Conservation (phyloP, 2,888 invertebrate genomes). For the Leptinotarsa rubiginosa region DNA sequence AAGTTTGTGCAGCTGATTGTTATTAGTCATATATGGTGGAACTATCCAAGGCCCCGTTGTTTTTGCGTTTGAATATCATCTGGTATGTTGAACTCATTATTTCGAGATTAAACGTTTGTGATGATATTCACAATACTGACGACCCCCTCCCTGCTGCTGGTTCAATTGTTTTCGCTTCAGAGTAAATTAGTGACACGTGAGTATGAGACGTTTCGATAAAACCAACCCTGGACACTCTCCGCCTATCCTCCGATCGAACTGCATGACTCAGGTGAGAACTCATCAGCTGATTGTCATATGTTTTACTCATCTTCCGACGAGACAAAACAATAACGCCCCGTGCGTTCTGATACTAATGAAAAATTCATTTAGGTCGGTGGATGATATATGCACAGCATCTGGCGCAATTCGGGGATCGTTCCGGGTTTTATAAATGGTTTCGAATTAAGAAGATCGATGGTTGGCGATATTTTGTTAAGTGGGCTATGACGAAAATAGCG, state of each 20-base stretch:
- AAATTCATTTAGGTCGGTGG: conserved; percentile 45
- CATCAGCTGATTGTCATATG: conserved; percentile 52
- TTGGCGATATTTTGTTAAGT: conserved; percentile 40
- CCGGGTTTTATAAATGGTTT: conserved; percentile 46
- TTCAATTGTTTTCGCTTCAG: conserved; percentile 5
- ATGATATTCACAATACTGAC: not conserved
- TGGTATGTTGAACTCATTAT: too few relatives aligned
- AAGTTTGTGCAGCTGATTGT: too few relatives aligned
- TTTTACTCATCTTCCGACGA: conserved; percentile 39
- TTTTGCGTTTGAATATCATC: too few relatives aligned
- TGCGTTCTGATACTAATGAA: conserved; percentile 51
- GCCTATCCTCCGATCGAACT: not conserved
- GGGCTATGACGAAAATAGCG: conserved; percentile 29
- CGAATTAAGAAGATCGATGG: conserved; percentile 48
- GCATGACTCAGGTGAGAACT: conserved; percentile 52
- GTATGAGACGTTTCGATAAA: conserved; percentile 9
- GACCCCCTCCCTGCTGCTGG: not conserved
- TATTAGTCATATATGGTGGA: too few relatives aligned
- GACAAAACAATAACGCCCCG: conserved; percentile 42
- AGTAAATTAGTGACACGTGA: conserved; percentile 3
- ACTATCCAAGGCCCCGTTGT: too few relatives aligned
- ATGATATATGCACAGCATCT: conserved; percentile 52
- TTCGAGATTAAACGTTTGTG: too few relatives aligned
- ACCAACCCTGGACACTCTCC: conserved; percentile 11
- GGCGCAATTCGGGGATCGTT: conserved; percentile 41